Percentiles rank a stretch among this genome's conserved stretches.
phyloP scores from a whole-genome alignment of 2,888 invertebrate genomes.

The Watsonalla binaria region DNA sequence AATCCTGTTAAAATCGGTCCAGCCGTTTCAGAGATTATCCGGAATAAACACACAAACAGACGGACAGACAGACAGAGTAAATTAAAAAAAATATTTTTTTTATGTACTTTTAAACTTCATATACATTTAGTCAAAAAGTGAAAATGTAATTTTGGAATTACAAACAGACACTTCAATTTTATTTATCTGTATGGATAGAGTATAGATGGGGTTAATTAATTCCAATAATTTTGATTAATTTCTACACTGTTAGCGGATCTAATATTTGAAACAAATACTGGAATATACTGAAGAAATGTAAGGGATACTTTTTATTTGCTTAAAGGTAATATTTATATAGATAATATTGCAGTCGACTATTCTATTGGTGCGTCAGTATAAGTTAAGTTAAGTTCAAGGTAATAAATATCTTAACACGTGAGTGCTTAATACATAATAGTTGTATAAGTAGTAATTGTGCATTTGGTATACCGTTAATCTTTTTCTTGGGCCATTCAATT shows the following conservation, averaged over 20 bases:
- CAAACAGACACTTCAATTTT: no score
- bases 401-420: conserved; percentile 43
- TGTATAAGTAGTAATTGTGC: conserved; percentile 69
- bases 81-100: no score
- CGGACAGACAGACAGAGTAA: no score
- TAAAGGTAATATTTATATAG: conserved; percentile 25
- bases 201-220: not conserved
- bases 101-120: no score
- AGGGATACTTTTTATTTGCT: not conserved
- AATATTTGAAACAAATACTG: not conserved
- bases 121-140: no score
- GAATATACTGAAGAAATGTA: not conserved
- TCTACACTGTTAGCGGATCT: not conserved
- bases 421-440: conserved; percentile 50
- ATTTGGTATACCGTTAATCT: conserved; percentile 59
- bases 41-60: no score
- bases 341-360: conserved; percentile 46
- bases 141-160: no score
- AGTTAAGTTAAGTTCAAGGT: conserved; percentile 29
- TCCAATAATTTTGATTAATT: not conserved
- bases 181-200: no score
- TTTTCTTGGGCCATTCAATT: conserved; percentile 68
- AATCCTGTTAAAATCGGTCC: no score
- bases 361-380: conserved; percentile 58
- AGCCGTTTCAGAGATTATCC: no score